A percentile compares a stretch with the other conserved stretches of the same genome.
phyloP scores from a whole-genome alignment of 2,888 invertebrate genomes.

The Hydroisotoma schaefferi region DNA sequence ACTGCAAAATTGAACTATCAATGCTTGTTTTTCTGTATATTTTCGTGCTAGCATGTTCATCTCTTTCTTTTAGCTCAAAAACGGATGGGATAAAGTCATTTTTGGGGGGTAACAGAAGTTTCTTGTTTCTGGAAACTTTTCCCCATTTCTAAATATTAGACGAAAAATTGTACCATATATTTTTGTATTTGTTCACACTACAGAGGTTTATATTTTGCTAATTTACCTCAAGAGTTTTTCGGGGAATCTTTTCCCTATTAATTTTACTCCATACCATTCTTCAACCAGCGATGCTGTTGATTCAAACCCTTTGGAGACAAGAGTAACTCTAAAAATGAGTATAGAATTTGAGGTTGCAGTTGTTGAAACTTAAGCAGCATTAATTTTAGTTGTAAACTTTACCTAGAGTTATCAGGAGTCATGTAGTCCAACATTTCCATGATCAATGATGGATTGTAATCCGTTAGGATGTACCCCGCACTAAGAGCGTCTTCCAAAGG shows the following conservation, averaged over 20 bases:
- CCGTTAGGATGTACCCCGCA: slow-evolving; percentile 70
- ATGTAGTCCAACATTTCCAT: slow-evolving; percentile 67
- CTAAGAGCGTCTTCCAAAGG: slow-evolving; percentile 81
- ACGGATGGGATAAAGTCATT: slow-evolving; percentile 90
- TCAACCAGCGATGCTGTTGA: slow-evolving; percentile 67
- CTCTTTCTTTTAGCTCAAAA: slow-evolving; percentile 66
- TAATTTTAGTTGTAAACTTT: slow-evolving; percentile 42
- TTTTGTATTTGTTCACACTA: too few relatives aligned
- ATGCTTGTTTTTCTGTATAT: neutral
- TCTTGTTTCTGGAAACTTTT: slow-evolving; percentile 55
- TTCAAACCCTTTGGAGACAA: slow-evolving; percentile 75
- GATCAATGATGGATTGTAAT: slow-evolving; percentile 84
- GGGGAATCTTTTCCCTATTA: slow-evolving; percentile 65
- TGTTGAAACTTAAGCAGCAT: neutral
- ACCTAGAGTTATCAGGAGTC: slow-evolving; percentile 73
- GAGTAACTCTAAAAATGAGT: slow-evolving; percentile 58
- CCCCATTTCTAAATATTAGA: slow-evolving; percentile 60
- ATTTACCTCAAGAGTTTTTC: slow-evolving; percentile 62
- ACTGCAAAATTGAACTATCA: neutral
- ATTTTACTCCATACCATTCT: slow-evolving; percentile 90
- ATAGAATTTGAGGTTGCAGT: neutral
- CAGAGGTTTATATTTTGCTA: neutral
- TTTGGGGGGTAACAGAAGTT: slow-evolving; percentile 70
- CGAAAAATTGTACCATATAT: neutral
- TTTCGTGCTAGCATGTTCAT: slow-evolving; percentile 57